Percentiles rank a stretch among this genome's conserved stretches.
Conservation (phyloP, 2,888 invertebrate genomes). For the Scrobipalpa atriplicella region DNA sequence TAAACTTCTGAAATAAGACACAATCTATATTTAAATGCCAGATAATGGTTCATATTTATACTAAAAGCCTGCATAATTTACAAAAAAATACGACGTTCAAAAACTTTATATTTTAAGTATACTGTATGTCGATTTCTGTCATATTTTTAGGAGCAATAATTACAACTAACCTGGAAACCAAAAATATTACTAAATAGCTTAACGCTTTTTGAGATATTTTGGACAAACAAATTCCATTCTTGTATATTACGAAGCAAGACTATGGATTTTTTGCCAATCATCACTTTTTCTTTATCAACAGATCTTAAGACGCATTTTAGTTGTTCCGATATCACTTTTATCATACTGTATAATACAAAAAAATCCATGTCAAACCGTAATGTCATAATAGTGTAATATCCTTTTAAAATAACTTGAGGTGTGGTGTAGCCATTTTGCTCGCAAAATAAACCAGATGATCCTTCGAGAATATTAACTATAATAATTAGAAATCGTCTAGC, state of each 20-base stretch:
- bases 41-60: too few relatives aligned
- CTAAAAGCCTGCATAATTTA: too few relatives aligned
- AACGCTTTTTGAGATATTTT: constrained; percentile 19
- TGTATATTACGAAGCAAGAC: background rate
- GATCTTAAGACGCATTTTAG: constrained; percentile 39
- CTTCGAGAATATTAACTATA: background rate
- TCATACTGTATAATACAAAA: constrained; percentile 38
- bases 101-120: too few relatives aligned
- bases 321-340: constrained; percentile 45
- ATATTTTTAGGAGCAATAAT: too few relatives aligned
- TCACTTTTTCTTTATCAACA: constrained; percentile 32
- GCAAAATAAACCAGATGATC: background rate
- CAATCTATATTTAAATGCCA: too few relatives aligned
- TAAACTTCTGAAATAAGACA: too few relatives aligned
- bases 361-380: constrained; percentile 14
- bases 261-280: background rate
- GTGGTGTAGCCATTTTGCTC: background rate
- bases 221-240: constrained; percentile 33
- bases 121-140: too few relatives aligned
- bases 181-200: constrained; percentile 44
- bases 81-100: too few relatives aligned
- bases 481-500: background rate
- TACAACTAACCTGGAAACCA: constrained; percentile 44
- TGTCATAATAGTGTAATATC: background rate
- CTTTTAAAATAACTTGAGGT: background rate